Evolutionary conservation across 2,888 invertebrate genomes (phyloP), one percentile per base, ranked within the genome.

Genomic region (Agrenia bidenticulata): DNA sequence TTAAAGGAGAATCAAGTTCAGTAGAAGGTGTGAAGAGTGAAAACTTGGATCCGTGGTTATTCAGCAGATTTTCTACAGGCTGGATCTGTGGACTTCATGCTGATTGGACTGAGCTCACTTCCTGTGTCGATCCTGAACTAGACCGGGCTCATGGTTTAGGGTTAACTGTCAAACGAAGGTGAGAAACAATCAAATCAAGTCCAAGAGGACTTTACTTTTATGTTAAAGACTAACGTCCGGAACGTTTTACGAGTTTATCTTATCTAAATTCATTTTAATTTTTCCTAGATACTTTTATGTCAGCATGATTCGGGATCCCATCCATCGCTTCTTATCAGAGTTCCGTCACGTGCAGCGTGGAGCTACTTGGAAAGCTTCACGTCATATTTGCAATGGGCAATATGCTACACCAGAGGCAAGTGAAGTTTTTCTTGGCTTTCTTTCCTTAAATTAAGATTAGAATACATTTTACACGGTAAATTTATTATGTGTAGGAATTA

Each of bases 21-120:
- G 21, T 2, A 51, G 23, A 51, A 51, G 21, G 15, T 17, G 13
- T 7, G 2, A 51, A 51, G 23, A 51, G 24, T n/a, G 45, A 45
- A 45, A 45, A 19, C 15, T 45, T n/a, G 81, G 93, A 94, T 83
- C 91, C 91, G 81, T 99, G 98, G 98, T 85, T 99, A 75, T 97
- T 99, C 82, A 95, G 94, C 79, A 87, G 96, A 78, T 96, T 94
- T 82, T 94, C 95, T 58, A 96, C 94, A 26, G 96, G 96, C 75
- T 96, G 96, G 96, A 92, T 92, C 79, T 99, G 99, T 81, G 99
- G 99, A 60, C 84, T 99, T 54, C 97, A 97, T 80, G 95, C 55
- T 24, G 98, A 98, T 83, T 98, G 94, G 90, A 98, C 98, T 1
- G 98, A 99, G 83, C 81, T 99, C 74, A 94, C 92, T 11, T 86